A percentile compares a stretch with the other conserved stretches of the same genome.
These are phyloP conservation scores for Campoletis sonorensis DNA, from an alignment of 1,140 invertebrate species.

Conservation along the genomic window DNA sequence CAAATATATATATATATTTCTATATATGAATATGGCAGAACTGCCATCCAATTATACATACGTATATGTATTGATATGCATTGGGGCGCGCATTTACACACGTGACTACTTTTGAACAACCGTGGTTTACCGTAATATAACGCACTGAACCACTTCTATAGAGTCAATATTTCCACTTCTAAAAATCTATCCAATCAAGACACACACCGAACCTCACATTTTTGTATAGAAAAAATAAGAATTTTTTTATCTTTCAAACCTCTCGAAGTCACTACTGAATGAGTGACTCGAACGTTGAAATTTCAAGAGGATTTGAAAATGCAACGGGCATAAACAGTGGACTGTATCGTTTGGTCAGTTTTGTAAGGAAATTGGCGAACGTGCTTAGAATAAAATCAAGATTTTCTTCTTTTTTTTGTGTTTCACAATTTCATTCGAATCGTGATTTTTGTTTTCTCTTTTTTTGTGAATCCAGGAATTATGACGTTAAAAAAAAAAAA, in stretches of 20 bases:
- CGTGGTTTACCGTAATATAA: conserved; percentile 7
- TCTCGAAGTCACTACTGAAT: too few species aligned
- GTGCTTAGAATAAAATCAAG: not conserved
- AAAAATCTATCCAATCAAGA: not conserved
- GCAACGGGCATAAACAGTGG: not conserved
- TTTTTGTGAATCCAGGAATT: not conserved
- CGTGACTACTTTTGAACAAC: not conserved
- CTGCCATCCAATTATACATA: not conserved
- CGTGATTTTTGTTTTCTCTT: not conserved
- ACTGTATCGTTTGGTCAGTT: not conserved
- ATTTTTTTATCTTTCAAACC: too few species aligned
- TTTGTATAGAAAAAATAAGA: not conserved
- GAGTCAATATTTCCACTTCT: conserved; percentile 32
- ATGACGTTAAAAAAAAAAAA: too few species aligned
- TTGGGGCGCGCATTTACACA: not conserved
- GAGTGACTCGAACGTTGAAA: not conserved
- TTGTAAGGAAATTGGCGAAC: conserved; percentile 4
- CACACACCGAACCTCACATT: not conserved
- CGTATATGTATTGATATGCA: not conserved
- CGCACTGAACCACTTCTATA: not conserved
- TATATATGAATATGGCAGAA: not conserved
- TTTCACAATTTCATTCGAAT: not conserved
- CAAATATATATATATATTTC: too few species aligned
- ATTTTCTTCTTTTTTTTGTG: not conserved
- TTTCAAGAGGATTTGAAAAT: not conserved